Conservation (phyloP, 2,113 vertebrate genomes). For the Podarcis raffonei region DNA sequence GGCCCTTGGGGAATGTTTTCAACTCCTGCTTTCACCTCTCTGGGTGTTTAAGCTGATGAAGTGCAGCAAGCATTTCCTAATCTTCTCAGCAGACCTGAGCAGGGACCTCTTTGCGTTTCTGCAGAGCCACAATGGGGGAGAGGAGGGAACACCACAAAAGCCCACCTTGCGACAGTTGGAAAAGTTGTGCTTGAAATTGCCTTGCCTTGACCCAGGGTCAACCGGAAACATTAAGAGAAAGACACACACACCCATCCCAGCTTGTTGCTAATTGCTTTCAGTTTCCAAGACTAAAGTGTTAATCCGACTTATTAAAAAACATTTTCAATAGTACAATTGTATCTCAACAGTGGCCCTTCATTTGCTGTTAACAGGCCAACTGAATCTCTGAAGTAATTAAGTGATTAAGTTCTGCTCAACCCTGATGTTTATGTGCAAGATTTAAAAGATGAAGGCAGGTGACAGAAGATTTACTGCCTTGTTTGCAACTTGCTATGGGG, state of each 20-base stretch:
- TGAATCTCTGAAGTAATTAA: not conserved
- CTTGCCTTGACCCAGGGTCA: not conserved
- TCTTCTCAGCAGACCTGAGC: not conserved
- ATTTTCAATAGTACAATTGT: not conserved
- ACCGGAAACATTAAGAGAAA: not conserved
- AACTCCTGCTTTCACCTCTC: not conserved
- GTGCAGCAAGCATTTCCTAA: not conserved
- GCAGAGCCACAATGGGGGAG: not conserved
- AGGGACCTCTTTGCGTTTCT: not conserved
- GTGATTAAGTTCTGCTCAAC: not conserved
- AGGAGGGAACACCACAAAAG: too few species aligned
- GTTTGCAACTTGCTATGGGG: not conserved
- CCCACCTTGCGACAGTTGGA: not conserved
- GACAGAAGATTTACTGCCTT: not conserved
- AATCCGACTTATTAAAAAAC: not conserved
- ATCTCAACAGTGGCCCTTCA: not conserved
- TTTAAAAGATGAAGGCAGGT: not conserved
- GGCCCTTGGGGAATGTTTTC: not conserved
- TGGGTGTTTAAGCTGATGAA: not conserved
- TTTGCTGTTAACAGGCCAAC: not conserved
- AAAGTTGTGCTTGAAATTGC: not conserved
- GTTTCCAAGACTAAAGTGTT: fast-evolving
- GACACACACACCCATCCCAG: not conserved
- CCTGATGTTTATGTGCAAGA: fast-evolving
- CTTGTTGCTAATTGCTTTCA: not conserved